phyloP scores from a whole-genome alignment of 2,888 invertebrate species.

The Branchipolynoe longqiensis region DNA sequence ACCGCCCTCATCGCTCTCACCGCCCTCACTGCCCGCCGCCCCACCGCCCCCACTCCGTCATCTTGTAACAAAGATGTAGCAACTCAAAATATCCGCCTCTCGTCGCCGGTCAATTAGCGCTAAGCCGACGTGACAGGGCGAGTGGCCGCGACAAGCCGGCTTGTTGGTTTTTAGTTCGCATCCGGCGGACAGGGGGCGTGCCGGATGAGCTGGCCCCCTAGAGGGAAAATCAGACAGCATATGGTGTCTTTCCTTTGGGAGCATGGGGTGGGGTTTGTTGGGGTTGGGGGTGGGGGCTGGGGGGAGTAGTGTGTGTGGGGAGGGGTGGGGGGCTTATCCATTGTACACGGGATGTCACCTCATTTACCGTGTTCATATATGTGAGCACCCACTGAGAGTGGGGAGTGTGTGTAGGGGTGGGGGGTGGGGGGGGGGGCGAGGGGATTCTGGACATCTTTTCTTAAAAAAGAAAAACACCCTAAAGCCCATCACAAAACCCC shows the following conservation, averaged over 20 bases:
- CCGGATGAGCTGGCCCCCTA: slow-evolving; percentile 20
- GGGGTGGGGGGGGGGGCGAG: too few species aligned
- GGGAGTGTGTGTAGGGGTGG: too few species aligned
- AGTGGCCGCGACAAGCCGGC: not conserved
- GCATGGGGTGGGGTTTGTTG: too few species aligned
- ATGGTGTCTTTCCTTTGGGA: slow-evolving; percentile 26
- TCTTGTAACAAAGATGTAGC: slow-evolving; percentile 45
- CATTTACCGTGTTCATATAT: too few species aligned
- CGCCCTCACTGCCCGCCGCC: not conserved
- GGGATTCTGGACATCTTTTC: too few species aligned
- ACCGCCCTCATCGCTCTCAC: not conserved
- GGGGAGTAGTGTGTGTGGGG: too few species aligned
- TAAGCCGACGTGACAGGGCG: slow-evolving; percentile 16
- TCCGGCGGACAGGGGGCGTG: slow-evolving; percentile 31
- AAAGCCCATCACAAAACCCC: too few species aligned
- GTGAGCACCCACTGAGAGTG: too few species aligned
- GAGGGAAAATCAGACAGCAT: slow-evolving; percentile 38
- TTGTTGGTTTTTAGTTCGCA: slow-evolving; percentile 1
- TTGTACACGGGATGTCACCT: too few species aligned
- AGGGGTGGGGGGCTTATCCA: too few species aligned
- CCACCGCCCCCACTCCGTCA: not conserved
- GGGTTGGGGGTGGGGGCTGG: too few species aligned
- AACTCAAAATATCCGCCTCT: not conserved
- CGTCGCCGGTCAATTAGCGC: slow-evolving; percentile 19
- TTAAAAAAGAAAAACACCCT: too few species aligned